A percentile compares a stretch with the other conserved stretches of the same genome.
phyloP scores from a whole-genome alignment of 1,140 invertebrate species.

The Danaus melanippus region DNA sequence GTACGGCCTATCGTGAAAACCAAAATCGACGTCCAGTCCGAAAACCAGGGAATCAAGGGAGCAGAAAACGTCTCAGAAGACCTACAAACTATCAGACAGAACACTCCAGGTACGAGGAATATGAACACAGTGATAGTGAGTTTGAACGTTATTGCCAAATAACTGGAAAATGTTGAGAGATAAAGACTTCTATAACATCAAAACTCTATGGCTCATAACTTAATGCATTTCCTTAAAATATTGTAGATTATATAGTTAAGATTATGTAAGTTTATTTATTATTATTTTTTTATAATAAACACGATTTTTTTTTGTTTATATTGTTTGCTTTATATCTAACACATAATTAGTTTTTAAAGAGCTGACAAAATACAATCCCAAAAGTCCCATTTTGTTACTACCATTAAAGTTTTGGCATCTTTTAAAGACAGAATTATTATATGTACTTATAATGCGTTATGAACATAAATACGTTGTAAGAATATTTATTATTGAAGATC shows the following conservation, averaged over 20 bases:
- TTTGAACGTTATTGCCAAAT: slow-evolving; percentile 38
- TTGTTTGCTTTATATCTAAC: no score
- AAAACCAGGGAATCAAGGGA: slow-evolving; percentile 25
- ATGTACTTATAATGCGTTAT: no score
- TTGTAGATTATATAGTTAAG: slow-evolving; percentile 4
- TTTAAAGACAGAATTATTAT: no score
- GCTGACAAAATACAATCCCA: no score
- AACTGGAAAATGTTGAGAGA: slow-evolving; percentile 37
- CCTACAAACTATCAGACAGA: slow-evolving; percentile 17
- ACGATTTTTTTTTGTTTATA: no score
- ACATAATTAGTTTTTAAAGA: no score
- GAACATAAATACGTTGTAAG: no score
- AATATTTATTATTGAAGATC: no score
- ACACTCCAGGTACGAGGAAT: slow-evolving; percentile 28
- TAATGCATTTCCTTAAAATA: slow-evolving; percentile 14
- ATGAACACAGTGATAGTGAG: slow-evolving; percentile 38
- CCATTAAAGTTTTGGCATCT: no score
- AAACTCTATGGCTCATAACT: neutral
- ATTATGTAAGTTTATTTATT: no score
- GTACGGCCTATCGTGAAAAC: slow-evolving; percentile 32
- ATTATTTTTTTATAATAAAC: no score
- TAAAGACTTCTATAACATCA: slow-evolving; percentile 1
- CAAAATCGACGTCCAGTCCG: slow-evolving; percentile 17
- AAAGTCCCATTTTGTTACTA: no score
- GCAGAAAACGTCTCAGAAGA: slow-evolving; percentile 9